Evolutionary conservation across 2,888 invertebrate genomes (phyloP).

Genomic region (Trissoscelio sp.): DNA sequence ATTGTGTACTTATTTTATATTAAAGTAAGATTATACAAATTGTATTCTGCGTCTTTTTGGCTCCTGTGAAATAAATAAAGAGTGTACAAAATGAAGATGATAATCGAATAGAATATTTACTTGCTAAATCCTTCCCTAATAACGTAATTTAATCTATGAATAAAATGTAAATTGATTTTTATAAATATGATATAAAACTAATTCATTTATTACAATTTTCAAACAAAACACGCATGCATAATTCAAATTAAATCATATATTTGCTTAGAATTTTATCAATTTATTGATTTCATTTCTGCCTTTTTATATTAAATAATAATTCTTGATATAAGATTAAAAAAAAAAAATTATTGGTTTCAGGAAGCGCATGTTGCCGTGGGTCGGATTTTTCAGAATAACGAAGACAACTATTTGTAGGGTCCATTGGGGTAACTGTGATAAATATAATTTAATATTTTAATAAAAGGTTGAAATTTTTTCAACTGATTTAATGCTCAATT

Average conservation of each 20-base stretch:
- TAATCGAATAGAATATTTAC: not conserved
- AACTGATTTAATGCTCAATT: too few species aligned
- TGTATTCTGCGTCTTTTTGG: not conserved
- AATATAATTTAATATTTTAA: too few species aligned
- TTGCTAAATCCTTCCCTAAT: not conserved
- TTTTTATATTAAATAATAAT: too few species aligned
- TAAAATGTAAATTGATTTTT: too few species aligned
- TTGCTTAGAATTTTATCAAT: too few species aligned
- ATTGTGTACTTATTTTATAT: slow-evolving; percentile 25
- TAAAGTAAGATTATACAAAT: slow-evolving; percentile 13
- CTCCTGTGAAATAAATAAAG: not conserved
- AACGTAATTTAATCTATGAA: not conserved
- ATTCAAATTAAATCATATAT: not conserved
- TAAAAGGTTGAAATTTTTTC: too few species aligned
- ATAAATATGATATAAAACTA: too few species aligned
- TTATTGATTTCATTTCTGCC: too few species aligned
- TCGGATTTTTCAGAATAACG: slow-evolving; percentile 34
- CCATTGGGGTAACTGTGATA: too few species aligned
- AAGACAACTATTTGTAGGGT: slow-evolving; percentile 1
- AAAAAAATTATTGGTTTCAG: slow-evolving; percentile 54
- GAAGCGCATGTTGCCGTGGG: slow-evolving; percentile 52
- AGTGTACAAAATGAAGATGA: not conserved
- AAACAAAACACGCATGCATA: not conserved
- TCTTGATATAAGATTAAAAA: too few species aligned
- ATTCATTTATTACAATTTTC: too few species aligned